Conservation (phyloP, 2,797 vertebrate species). For the Nothura maculosa region DNA sequence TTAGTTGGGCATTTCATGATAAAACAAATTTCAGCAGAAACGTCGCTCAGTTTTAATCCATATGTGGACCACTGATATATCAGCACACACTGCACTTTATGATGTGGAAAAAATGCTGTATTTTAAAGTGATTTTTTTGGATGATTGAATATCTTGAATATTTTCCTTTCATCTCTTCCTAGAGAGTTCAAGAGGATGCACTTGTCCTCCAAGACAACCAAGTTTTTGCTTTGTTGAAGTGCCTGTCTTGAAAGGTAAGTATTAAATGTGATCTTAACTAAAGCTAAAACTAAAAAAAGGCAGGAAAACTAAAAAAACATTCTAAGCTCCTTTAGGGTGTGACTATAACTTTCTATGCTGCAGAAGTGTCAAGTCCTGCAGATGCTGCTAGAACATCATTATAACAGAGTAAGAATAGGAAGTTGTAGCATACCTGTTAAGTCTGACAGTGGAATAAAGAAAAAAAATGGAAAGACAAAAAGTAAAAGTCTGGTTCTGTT, state of each 20-base stretch:
- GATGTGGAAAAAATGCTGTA: background rate
- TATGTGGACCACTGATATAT: background rate
- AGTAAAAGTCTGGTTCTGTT: background rate
- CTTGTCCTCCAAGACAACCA: too few species aligned
- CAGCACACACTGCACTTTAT: background rate
- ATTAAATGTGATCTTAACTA: background rate
- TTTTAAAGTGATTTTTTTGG: background rate
- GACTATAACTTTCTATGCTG: background rate
- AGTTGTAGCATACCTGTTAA: background rate
- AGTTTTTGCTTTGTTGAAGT: background rate
- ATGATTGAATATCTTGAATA: background rate
- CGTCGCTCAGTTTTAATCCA: fast-evolving
- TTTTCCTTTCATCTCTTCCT: background rate
- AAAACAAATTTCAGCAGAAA: background rate
- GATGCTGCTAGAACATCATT: background rate
- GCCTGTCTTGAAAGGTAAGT: background rate
- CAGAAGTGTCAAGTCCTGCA: background rate
- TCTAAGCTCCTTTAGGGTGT: background rate
- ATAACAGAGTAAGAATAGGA: background rate
- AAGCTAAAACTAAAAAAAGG: too few species aligned
- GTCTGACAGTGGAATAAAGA: background rate
- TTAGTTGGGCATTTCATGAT: background rate
- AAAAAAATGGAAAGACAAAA: background rate
- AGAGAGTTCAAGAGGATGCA: background rate
- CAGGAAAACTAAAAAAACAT: background rate